Percentiles rank a stretch among this genome's conserved stretches.
phyloP scores from a whole-genome alignment of 1,140 invertebrate species.

The Ericerus pela region DNA sequence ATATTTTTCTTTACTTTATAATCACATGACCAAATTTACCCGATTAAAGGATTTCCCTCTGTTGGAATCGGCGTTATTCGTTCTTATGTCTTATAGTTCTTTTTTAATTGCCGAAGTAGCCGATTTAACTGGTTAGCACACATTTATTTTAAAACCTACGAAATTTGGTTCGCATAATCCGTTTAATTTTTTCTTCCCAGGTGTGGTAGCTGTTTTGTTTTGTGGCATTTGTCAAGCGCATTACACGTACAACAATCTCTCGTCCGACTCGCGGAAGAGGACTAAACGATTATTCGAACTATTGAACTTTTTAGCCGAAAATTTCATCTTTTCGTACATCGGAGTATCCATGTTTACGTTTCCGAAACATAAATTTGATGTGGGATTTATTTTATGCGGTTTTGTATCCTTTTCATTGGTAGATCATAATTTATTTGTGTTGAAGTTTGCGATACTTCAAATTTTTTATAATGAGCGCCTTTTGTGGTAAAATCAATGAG shows the following conservation, averaged over 20 bases:
- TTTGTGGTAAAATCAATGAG: no score
- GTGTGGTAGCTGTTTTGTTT: constrained; percentile 89
- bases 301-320: constrained; percentile 92
- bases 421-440: background rate
- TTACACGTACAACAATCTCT: constrained; percentile 97
- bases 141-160: constrained; percentile 9
- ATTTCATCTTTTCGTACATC: constrained; percentile 98
- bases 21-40: constrained; percentile 87
- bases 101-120: constrained; percentile 92
- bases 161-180: constrained; percentile 12
- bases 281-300: constrained; percentile 93
- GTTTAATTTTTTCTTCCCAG: constrained; percentile 35
- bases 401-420: constrained; percentile 64
- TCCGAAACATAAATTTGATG: constrained; percentile 84
- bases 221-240: constrained; percentile 99
- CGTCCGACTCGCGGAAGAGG: constrained; percentile 65
- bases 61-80: constrained; percentile 90
- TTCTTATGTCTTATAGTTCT: constrained; percentile 94
- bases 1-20: constrained; percentile 30
- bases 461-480: no score
- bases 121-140: constrained; percentile 68
- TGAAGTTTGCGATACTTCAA: constrained; percentile 14
- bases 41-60: constrained; percentile 84
- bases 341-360: constrained; percentile 98
- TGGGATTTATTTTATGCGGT: constrained; percentile 77